phyloP scores from a whole-genome alignment of 2,113 vertebrate genomes.

The Plestiodon gilberti region DNA sequence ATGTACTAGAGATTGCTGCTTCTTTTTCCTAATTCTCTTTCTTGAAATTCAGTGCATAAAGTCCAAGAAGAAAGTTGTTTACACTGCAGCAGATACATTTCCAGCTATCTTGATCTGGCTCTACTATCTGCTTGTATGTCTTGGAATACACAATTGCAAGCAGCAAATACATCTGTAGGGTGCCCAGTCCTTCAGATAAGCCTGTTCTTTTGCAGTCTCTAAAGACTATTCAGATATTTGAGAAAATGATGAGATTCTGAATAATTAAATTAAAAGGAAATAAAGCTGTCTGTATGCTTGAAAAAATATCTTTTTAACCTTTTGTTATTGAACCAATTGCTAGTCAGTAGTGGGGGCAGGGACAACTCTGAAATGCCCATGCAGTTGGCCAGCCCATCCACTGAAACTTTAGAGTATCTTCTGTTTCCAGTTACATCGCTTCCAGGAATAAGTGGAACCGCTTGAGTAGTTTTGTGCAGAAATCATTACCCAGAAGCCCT shows the following conservation, averaged over 20 bases:
- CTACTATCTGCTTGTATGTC: background rate
- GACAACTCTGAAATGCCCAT: background rate
- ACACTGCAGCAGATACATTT: background rate
- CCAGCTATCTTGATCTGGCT: background rate
- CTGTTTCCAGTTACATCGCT: background rate
- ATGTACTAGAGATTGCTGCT: background rate
- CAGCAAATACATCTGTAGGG: background rate
- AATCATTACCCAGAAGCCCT: too few species aligned
- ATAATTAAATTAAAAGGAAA: background rate
- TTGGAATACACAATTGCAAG: constrained; percentile 4
- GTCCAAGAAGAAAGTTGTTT: background rate
- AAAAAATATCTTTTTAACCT: background rate
- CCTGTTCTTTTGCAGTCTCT: background rate
- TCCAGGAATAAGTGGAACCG: background rate
- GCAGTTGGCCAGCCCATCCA: background rate
- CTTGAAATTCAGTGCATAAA: background rate
- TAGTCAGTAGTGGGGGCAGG: too few species aligned
- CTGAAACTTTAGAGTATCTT: background rate
- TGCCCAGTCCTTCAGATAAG: background rate
- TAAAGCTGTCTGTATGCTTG: background rate
- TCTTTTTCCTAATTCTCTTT: background rate
- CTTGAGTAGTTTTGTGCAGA: background rate
- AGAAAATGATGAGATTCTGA: background rate
- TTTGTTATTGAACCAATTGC: background rate
- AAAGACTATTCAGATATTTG: background rate